Percentiles rank a stretch among this genome's conserved stretches.
phyloP scores from a whole-genome alignment of 2,113 vertebrate species.

The Rhipidura dahli region DNA sequence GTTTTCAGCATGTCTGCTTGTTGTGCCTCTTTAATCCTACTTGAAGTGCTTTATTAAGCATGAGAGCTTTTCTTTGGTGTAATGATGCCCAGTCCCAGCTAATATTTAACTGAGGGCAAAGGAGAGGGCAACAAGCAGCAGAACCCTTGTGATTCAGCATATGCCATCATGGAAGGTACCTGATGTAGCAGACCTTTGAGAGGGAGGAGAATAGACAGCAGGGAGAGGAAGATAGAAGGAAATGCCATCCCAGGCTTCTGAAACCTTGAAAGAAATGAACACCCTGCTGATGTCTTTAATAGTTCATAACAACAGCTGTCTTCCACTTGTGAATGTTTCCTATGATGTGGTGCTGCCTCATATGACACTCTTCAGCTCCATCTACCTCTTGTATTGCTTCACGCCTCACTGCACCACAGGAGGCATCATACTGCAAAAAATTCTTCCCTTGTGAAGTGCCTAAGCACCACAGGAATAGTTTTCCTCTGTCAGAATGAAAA shows the following conservation, averaged over 20 bases:
- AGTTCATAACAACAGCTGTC: slow-evolving; percentile 39
- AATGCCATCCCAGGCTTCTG: not conserved
- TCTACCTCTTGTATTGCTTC: not conserved
- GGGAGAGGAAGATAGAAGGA: not conserved
- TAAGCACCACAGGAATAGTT: not conserved
- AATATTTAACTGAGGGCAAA: not conserved
- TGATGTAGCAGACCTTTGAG: not conserved
- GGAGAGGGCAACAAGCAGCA: not conserved
- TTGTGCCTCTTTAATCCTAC: not conserved
- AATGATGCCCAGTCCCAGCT: not conserved
- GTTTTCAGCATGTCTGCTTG: not conserved
- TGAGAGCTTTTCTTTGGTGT: not conserved
- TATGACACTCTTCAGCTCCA: not conserved
- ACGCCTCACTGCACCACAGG: slow-evolving; percentile 1
- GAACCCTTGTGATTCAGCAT: not conserved
- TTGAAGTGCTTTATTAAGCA: not conserved
- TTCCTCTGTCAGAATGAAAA: not conserved
- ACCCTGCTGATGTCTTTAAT: slow-evolving; percentile 23
- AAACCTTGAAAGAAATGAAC: slow-evolving; percentile 6
- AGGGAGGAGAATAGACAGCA: not conserved
- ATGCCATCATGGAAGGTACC: not conserved
- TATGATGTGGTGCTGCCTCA: not conserved
- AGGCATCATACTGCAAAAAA: not conserved
- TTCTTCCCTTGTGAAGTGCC: not conserved
- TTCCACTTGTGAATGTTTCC: slow-evolving; percentile 7